Percentiles rank a stretch among this genome's conserved stretches.
phyloP scores from a whole-genome alignment of 2,888 invertebrate genomes.

The Agrotis segetum region DNA sequence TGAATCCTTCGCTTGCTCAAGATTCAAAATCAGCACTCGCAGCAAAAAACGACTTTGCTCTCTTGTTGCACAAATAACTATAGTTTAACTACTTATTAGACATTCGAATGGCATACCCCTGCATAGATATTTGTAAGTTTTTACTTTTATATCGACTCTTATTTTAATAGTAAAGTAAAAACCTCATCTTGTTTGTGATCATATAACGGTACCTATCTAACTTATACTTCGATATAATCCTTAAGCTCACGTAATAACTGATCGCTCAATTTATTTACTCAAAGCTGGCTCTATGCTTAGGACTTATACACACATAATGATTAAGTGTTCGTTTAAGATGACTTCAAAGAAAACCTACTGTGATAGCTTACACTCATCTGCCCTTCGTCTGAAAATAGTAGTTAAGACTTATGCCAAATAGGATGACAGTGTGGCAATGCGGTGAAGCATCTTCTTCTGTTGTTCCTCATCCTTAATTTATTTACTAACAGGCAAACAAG shows the following conservation, averaged over 20 bases:
- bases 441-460: not conserved
- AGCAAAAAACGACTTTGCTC: no score
- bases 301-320: constrained; percentile 27
- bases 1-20: no score
- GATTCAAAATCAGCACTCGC: no score
- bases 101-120: not conserved
- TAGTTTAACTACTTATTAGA: not conserved
- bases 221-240: constrained; percentile 46
- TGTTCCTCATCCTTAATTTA: not conserved
- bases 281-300: constrained; percentile 27
- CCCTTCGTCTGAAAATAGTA: constrained; percentile 7
- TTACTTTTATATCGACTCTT: not conserved
- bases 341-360: constrained; percentile 21
- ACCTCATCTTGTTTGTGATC: constrained; percentile 42
- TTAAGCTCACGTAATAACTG: constrained; percentile 55
- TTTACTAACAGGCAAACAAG: not conserved
- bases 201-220: constrained; percentile 49
- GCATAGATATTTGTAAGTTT: constrained; percentile 4
- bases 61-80: no score
- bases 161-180: constrained; percentile 50
- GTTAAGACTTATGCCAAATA: not conserved
- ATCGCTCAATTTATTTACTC: constrained; percentile 61
- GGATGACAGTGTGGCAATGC: no score
- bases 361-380: constrained; percentile 2
- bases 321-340: constrained; percentile 30